Evolutionary conservation across 2,113 vertebrate genomes (phyloP).

Genomic region (Illadopsis cleaveri): DNA sequence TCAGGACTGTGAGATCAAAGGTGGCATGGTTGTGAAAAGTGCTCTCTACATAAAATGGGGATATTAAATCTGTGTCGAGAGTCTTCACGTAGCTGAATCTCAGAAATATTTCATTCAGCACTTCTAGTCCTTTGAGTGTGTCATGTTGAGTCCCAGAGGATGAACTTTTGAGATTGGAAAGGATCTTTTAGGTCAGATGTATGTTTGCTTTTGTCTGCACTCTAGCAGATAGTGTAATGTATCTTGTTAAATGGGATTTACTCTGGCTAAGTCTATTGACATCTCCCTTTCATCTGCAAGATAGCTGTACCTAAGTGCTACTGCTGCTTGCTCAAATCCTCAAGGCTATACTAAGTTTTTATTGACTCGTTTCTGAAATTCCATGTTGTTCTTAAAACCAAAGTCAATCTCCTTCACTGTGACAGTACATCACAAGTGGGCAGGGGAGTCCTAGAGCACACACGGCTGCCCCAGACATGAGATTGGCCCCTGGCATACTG

Average conservation of each 20-base stretch:
- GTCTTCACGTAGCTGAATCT: not conserved
- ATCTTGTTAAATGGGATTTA: not conserved
- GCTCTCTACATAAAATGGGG: not conserved
- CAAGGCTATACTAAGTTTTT: not conserved
- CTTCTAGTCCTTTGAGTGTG: not conserved
- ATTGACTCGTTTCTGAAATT: not conserved
- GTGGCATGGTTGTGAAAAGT: not conserved
- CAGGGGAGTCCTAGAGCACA: not conserved
- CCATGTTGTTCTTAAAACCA: not conserved
- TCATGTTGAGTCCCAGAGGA: not conserved
- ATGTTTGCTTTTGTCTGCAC: not conserved
- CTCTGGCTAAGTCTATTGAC: not conserved
- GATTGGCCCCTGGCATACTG: not conserved
- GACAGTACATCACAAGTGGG: not conserved
- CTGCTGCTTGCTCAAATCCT: not conserved
- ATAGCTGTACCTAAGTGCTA: not conserved
- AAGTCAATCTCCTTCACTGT: not conserved
- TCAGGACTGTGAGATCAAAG: not conserved
- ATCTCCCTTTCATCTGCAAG: not conserved
- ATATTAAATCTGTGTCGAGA: not conserved
- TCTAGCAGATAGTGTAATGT: not conserved
- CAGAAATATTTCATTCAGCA: not conserved
- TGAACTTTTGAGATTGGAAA: slow-evolving; percentile 4
- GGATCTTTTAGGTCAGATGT: not conserved
- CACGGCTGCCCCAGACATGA: not conserved